Base-by-base conservation (phyloP, 2,888 invertebrate genomes). In the Drosophila multiciliata region DNA sequence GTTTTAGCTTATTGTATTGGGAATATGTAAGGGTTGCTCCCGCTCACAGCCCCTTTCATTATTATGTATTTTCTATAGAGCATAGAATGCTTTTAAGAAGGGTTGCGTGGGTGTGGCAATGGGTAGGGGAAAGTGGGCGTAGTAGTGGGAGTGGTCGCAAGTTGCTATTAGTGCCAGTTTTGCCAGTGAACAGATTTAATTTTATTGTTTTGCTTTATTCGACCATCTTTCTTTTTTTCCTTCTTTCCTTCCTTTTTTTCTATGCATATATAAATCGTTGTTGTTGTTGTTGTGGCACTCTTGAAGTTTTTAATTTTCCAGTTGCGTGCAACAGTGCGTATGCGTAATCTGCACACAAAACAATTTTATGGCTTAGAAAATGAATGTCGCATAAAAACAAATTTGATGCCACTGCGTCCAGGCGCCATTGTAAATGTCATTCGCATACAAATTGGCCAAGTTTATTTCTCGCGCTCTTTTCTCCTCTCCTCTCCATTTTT, bases 201-300 rank as follows among this genome's bases (percentile, higher is more conserved):
- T 91, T 91, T 90, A 91, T 90, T 90, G 90, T 89, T 84, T 90
- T 82, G 82, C 82, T 68, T 83, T 67, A 78, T 86, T 75, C 53
- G 73, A 76, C 76, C 66, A 73, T 79, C 73, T 66, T 66, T 78
- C 66, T 67, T 68, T 35, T 40, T 58, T 61, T 65, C 52, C 23
- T 53, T 23, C 1, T 12, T 0, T 38, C 2, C 0, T 17, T 17
- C 4, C 23, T 23, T 38, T 38, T 2, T 17, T 38, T 3, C 63
- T 61, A 50, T 53, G 55, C 67, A 68, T 61, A 61, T 73, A 66
- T 23, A 23, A 45, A 23, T 42, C 52, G 17, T 53, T 38, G 33
- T 38, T 63, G 38, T 38, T 26, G 15, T 33, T 58, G 9, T 7
- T 23, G 29, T 55, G 23, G 45, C 26, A 29, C 38, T 52, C 26